A percentile compares a stretch with the other conserved stretches of the same genome.
Evolutionary conservation across 2,888 invertebrate genomes (phyloP).

Genomic region (Xiphydria camelus): DNA sequence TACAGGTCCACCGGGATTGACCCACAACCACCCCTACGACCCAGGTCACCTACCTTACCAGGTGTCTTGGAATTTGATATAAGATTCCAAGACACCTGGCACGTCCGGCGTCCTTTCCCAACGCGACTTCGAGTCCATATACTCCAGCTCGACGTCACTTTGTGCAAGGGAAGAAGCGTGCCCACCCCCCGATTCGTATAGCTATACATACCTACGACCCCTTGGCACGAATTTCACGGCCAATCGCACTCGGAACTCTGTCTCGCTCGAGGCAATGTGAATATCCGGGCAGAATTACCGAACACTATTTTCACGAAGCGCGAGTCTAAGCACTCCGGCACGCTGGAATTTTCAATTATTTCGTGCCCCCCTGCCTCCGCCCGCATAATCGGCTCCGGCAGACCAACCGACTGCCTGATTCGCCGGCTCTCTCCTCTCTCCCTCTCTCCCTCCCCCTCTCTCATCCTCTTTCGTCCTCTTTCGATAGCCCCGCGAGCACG

Average conservation of each 20-base stretch:
- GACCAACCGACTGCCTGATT: background rate
- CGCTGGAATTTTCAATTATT: constrained; percentile 3
- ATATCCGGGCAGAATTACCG: background rate
- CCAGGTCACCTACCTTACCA: no score
- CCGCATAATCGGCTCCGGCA: no score
- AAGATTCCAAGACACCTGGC: no score
- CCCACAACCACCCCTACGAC: no score
- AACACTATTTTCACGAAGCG: constrained; percentile 2
- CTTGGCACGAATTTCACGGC: constrained; percentile 1
- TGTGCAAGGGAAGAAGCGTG: no score
- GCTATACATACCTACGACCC: no score
- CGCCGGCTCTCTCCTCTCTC: background rate
- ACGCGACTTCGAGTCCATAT: no score
- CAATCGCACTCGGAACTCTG: background rate
- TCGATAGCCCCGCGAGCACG: background rate
- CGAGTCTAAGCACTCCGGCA: background rate
- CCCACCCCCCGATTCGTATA: no score
- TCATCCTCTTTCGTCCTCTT: background rate
- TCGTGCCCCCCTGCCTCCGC: background rate
- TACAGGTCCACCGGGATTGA: no score
- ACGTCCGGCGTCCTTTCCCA: no score
- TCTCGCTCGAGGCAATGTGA: background rate
- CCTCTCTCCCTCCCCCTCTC: background rate
- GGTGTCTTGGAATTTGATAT: no score
- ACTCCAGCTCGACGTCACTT: no score